Conservation (phyloP, 2,888 invertebrate species). For the Macrosiphum euphorbiae region DNA sequence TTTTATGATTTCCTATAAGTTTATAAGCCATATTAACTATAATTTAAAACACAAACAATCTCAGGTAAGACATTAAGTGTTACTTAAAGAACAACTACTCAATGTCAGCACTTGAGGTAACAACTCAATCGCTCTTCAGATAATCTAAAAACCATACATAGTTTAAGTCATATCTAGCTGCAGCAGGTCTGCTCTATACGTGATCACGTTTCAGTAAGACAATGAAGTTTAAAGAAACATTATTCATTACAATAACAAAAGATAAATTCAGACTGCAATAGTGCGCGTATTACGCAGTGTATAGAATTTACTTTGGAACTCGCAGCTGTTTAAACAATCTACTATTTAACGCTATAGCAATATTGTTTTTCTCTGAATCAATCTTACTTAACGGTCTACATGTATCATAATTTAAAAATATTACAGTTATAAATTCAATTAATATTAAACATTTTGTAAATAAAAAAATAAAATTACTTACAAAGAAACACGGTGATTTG, state of each 20-base stretch:
- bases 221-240: slow-evolving; percentile 12
- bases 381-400: neutral
- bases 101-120: neutral
- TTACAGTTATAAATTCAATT: neutral
- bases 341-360: neutral
- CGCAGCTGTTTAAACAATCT: neutral
- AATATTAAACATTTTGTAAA: neutral
- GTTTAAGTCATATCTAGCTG: neutral
- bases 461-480: neutral
- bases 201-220: neutral
- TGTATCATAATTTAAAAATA: neutral
- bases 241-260: neutral
- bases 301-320: neutral
- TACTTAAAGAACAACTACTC: neutral
- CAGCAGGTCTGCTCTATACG: neutral
- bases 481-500: neutral
- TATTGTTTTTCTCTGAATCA: neutral
- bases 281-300: neutral
- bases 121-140: neutral
- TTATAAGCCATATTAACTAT: too few species aligned
- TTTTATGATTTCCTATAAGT: neutral
- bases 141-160: neutral
- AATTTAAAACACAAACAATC: neutral
- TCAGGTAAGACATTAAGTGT: neutral
- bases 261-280: neutral